phyloP scores from a whole-genome alignment of 2,888 invertebrate genomes.

The Torymus tubicola region DNA sequence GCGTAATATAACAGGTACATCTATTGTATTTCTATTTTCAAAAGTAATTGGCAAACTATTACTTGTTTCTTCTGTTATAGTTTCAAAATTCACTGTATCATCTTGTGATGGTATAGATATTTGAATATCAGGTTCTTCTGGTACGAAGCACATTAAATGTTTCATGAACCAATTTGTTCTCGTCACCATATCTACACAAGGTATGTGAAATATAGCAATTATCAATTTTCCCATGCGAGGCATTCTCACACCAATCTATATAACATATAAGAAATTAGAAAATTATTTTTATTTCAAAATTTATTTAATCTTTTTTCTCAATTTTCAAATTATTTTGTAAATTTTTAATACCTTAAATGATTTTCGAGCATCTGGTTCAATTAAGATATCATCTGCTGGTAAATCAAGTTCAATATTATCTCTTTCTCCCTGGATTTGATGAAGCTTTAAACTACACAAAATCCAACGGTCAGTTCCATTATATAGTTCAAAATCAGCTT shows the following conservation, averaged over 20 bases:
- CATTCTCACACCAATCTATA: slow-evolving; percentile 70
- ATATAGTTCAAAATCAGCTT: slow-evolving; percentile 69
- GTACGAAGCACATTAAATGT: slow-evolving; percentile 71
- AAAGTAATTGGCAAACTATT: slow-evolving; percentile 65
- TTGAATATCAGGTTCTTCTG: slow-evolving; percentile 68
- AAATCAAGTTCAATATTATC: slow-evolving; percentile 67
- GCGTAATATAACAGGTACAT: slow-evolving; percentile 65
- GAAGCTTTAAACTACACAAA: slow-evolving; percentile 65
- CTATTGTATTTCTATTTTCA: slow-evolving; percentile 69
- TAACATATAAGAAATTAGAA: slow-evolving; percentile 37
- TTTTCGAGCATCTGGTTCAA: slow-evolving; percentile 68
- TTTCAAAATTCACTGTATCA: slow-evolving; percentile 65
- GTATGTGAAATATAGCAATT: slow-evolving; percentile 66
- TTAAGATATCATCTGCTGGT: slow-evolving; percentile 66
- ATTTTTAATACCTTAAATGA: slow-evolving; percentile 65
- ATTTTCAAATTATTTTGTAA: neutral
- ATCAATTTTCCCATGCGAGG: slow-evolving; percentile 67
- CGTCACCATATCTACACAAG: slow-evolving; percentile 71
- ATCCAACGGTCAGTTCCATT: slow-evolving; percentile 72
- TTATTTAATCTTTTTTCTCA: no score
- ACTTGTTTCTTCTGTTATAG: slow-evolving; percentile 62
- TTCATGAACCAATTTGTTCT: slow-evolving; percentile 67
- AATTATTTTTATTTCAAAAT: neutral
- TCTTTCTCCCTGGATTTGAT: slow-evolving; percentile 69
- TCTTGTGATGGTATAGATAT: slow-evolving; percentile 62